These are phyloP conservation scores for Lepisosteus osseus DNA, from an alignment of 2,113 vertebrate genomes.

Conservation along the genomic window DNA sequence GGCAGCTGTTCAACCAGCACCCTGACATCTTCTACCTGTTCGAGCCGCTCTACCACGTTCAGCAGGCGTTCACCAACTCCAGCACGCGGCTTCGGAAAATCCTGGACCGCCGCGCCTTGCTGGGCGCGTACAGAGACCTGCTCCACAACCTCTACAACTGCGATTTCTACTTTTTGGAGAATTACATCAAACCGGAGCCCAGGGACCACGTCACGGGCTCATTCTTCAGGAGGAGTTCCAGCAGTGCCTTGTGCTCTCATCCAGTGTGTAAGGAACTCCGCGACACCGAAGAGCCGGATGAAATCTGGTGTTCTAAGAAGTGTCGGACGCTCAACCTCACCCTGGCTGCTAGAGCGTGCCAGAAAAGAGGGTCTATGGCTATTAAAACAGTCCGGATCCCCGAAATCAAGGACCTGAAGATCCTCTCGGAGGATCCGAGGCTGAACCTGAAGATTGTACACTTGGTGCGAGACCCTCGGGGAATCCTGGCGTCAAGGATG, in stretches of 20 bases:
- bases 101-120: slow-evolving; percentile 58
- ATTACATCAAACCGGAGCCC: slow-evolving; percentile 65
- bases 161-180: slow-evolving; percentile 68
- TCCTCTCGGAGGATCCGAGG: slow-evolving; percentile 68
- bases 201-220: slow-evolving; percentile 62
- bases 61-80: slow-evolving; percentile 67
- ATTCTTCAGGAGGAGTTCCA: slow-evolving; percentile 68
- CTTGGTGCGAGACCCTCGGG: slow-evolving; percentile 76
- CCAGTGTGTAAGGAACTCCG: slow-evolving; percentile 55
- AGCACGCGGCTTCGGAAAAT: slow-evolving; percentile 50
- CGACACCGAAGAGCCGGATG: slow-evolving; percentile 37
- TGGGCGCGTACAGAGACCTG: slow-evolving; percentile 70
- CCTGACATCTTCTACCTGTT: slow-evolving; percentile 69
- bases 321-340: slow-evolving; percentile 68
- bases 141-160: slow-evolving; percentile 72
- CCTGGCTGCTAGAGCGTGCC: slow-evolving; percentile 59
- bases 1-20: slow-evolving; percentile 76
- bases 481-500: slow-evolving; percentile 71
- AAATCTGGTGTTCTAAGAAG: slow-evolving; percentile 62
- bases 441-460: slow-evolving; percentile 72
- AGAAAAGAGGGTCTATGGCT: slow-evolving; percentile 51
- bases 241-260: slow-evolving; percentile 67
- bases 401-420: slow-evolving; percentile 64
- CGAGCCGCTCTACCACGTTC: slow-evolving; percentile 74
- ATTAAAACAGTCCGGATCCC: slow-evolving; percentile 74